Percentiles rank a stretch among this genome's conserved stretches.
phyloP scores from a whole-genome alignment of 1,140 invertebrate species.

The Brachionus manjavacas region DNA sequence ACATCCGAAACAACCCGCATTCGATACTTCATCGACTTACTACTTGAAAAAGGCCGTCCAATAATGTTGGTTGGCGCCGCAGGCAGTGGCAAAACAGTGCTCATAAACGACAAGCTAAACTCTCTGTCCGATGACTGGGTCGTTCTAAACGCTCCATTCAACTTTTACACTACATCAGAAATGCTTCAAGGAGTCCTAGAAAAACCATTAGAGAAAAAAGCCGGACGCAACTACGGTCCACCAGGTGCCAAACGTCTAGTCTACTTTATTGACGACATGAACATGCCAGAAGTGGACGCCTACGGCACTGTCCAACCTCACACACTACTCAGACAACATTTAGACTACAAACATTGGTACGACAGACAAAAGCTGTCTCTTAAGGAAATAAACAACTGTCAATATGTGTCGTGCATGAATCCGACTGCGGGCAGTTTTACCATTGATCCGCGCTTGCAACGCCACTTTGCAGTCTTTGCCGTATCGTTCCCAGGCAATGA shows the following conservation, averaged over 20 bases:
- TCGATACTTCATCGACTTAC: constrained; percentile 78
- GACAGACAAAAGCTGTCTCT: constrained; percentile 80
- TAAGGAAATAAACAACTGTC: constrained; percentile 92
- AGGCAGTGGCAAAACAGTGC: constrained; percentile 76
- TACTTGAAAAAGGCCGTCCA: constrained; percentile 79
- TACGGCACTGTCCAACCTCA: constrained; percentile 94
- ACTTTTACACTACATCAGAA: constrained; percentile 91
- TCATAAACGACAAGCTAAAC: constrained; percentile 77
- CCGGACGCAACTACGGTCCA: constrained; percentile 87
- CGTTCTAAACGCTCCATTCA: constrained; percentile 85
- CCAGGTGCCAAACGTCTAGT: constrained; percentile 87
- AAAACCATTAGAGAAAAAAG: constrained; percentile 92
- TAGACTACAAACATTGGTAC: constrained; percentile 89
- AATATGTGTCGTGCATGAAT: constrained; percentile 95
- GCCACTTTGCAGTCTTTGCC: constrained; percentile 89
- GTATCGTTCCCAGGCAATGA: constrained; percentile 82
- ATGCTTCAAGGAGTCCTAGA: constrained; percentile 91
- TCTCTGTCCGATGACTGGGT: constrained; percentile 77
- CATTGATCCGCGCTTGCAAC: constrained; percentile 78
- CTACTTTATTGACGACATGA: constrained; percentile 95
- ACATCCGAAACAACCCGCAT: constrained; percentile 85
- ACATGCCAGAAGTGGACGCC: constrained; percentile 91
- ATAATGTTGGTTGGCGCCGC: constrained; percentile 70
- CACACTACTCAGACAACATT: constrained; percentile 84
- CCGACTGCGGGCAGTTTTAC: constrained; percentile 93